Percentiles rank a stretch among this genome's conserved stretches.
phyloP scores from a whole-genome alignment of 2,888 invertebrate genomes.

The Tanytarsus gracilentus region DNA sequence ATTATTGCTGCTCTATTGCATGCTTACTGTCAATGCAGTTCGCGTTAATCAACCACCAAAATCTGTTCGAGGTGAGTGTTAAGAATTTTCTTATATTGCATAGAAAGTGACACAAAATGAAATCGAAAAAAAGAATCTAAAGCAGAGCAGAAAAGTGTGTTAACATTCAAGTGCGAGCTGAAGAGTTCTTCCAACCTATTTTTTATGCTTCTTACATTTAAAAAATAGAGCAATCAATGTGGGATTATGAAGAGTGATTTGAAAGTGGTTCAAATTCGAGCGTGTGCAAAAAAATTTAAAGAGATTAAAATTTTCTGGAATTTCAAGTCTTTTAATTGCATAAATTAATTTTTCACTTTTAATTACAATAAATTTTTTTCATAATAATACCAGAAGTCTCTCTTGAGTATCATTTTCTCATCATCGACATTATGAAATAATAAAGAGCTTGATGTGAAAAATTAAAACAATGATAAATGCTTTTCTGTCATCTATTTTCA shows the following conservation, averaged over 20 bases:
- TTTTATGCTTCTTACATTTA: background rate
- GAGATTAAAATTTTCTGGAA: too few species aligned
- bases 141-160: background rate
- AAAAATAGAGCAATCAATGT: background rate
- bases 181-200: background rate
- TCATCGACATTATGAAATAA: background rate
- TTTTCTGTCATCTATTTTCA: too few species aligned
- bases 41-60: constrained; percentile 1
- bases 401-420: too few species aligned
- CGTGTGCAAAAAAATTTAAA: too few species aligned
- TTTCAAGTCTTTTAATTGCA: too few species aligned
- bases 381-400: too few species aligned
- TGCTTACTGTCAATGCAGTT: constrained; percentile 1
- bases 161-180: background rate
- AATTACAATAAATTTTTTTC: too few species aligned
- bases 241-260: background rate
- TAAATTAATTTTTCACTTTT: too few species aligned
- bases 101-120: constrained; percentile 7
- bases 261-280: too few species aligned
- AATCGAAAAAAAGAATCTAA: background rate
- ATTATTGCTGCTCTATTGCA: constrained; percentile 3
- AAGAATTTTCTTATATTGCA: background rate
- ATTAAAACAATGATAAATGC: constrained; percentile 10
- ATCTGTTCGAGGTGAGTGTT: background rate
- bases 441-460: background rate